phyloP scores from a whole-genome alignment of 1,140 invertebrate genomes.

The Aporrectodea caliginosa region DNA sequence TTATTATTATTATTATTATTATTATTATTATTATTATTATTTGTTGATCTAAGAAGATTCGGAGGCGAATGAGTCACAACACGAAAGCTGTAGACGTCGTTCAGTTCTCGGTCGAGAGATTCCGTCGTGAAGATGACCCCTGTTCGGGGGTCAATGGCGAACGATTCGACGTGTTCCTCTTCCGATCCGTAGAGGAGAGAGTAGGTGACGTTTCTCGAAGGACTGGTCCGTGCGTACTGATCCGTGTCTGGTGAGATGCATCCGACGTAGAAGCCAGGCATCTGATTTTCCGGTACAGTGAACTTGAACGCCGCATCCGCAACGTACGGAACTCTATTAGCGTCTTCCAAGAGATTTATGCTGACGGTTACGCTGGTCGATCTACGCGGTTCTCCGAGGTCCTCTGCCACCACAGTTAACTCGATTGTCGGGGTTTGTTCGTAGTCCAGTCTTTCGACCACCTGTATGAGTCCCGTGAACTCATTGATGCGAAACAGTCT shows the following conservation, averaged over 20 bases:
- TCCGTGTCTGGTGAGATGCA: no score
- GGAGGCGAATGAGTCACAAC: neutral
- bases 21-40: no score
- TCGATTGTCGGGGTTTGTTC: neutral
- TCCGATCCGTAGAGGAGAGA: no score
- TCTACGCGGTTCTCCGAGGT: neutral
- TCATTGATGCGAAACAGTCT: neutral
- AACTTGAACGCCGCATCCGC: neutral
- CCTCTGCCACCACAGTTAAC: neutral
- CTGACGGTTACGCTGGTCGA: neutral
- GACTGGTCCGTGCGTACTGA: no score
- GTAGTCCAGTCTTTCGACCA: neutral
- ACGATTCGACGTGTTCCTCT: conserved; percentile 47
- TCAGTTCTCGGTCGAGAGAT: conserved; percentile 72
- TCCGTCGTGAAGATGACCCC: conserved; percentile 83
- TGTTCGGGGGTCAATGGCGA: conserved; percentile 80
- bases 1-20: no score
- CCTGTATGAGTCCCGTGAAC: neutral
- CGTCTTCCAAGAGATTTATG: no score
- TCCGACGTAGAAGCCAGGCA: neutral
- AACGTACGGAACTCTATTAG: no score
- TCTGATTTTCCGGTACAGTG: neutral
- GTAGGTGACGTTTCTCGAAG: neutral
- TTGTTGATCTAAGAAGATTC: no score
- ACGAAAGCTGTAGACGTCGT: conserved; percentile 1